Evolutionary conservation across 2,888 invertebrate genomes (phyloP), one percentile per base, ranked within the genome.

Genomic region (Rhyacophila evoluta): DNA sequence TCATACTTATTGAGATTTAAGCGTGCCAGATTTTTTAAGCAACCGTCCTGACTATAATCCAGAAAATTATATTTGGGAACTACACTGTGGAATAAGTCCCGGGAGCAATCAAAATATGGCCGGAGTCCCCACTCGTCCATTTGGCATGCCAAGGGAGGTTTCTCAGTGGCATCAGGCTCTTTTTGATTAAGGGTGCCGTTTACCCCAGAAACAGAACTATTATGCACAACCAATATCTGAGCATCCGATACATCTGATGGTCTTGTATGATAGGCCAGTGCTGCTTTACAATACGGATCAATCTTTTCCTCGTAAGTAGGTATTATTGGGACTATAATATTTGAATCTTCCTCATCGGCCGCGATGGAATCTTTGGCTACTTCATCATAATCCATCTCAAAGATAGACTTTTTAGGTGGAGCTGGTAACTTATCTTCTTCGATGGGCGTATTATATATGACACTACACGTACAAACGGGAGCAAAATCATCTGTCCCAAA

Each of bases 191-290:
- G 88, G 79, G 91, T 92, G 82, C 92, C 93, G 85, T 92, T 93
- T 72, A 93, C 87, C 80, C 92, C 92, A 72, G 91, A 89, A 82
- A 92, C 86, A 81, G 85, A 87, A 41, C 86, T 87, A 85, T 91
- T 87, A 85, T 92, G 92, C 77, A 92, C 86, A 77, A 89, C 88
- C 80, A 88, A 87, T 77, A 94, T 89, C 81, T 91, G 89, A 82
- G 87, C 88, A 71, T 86, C 85, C 0, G 87, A 87, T 4, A 89
- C 73, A 33, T 81, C 76, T n/a, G 76, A 41, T 4, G 78, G 77
- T 19, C 36, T 29, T 2, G 12, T 41, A 38, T 81, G 72, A 28
- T 75, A 79, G 27, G 75, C 67, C 6, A 83, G 83, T 15, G 37
- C 83, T 1, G 80, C 81, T 28, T 83, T 83, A 41, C 84, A 85